Base-by-base conservation (phyloP, 92 coral and sea anemone species). In the Heteractis magnifica region DNA sequence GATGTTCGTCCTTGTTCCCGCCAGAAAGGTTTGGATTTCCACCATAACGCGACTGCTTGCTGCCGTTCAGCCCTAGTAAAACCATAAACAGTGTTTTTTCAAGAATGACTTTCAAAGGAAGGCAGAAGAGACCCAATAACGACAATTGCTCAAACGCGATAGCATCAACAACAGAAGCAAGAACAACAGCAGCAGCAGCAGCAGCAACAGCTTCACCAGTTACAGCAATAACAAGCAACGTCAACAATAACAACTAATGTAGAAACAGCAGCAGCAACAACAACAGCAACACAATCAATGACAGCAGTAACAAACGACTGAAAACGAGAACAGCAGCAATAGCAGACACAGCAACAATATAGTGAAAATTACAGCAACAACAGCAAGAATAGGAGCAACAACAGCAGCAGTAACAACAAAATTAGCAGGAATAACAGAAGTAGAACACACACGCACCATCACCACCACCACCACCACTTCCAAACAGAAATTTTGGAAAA, bases 11-110 rank as follows among this genome's bases (percentile, higher is more conserved):
- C 96, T 64, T 85, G 86, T 73, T 92, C 77, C 84, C 86, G 90
- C 89, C 88, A 87, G 82, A 84, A 89, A 0, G 99, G 99, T 64
- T 96, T 96, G 55, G 99, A 96, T 84, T 96, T 96, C 99, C 99
- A 96, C 99, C 99, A 96, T 76, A 96, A 49, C 15, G 99, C 99
- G 52, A 96, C 92, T 15, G 99, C 99, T 78, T 96, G 99, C 78
- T 96, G 99, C 6, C 96, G 86, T 49, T 90, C 93, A 44, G 91
- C 86, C 60, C 98, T 95, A 75, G 51, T 72, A 74, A 51, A 18
- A 82, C 10, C 48, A 34, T 0, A 60, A 13, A 60, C 6, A 60
- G 1, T 8, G 1, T 53, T 8, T 53, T 7, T 53, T 53, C 5
- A 16, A 15, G 4, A 13, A 60, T 12, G 19, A 16, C 19, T 2